A percentile compares a stretch with the other conserved stretches of the same genome.
phyloP scores from a whole-genome alignment of 2,113 vertebrate genomes.

The Channa maculata region DNA sequence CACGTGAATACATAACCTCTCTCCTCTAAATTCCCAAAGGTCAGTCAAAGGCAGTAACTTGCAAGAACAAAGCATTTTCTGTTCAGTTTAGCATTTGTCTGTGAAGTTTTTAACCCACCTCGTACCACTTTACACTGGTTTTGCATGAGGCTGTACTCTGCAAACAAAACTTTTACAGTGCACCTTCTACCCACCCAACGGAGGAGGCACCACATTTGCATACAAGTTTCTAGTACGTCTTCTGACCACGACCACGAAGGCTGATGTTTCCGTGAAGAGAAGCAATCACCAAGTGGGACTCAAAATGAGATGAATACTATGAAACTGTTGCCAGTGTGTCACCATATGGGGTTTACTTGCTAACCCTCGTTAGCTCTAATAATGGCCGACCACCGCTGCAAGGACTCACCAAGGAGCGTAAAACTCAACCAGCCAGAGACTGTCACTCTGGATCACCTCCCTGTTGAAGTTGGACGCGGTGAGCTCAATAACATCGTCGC shows the following conservation, averaged over 20 bases:
- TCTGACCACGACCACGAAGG: neutral
- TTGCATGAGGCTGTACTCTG: neutral
- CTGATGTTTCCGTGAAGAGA: neutral
- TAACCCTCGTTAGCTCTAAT: slow-evolving; percentile 11
- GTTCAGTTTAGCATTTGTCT: too few relatives aligned
- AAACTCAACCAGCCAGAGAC: slow-evolving; percentile 95
- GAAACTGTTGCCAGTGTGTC: neutral
- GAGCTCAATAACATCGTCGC: slow-evolving; percentile 93
- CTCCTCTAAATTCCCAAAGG: too few relatives aligned
- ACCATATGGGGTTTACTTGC: neutral
- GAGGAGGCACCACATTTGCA: slow-evolving; percentile 21
- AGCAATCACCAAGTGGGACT: too few relatives aligned
- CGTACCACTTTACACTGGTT: neutral
- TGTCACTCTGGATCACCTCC: slow-evolving; percentile 94
- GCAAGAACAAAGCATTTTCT: too few relatives aligned
- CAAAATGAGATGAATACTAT: too few relatives aligned
- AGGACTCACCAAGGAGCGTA: slow-evolving; percentile 96
- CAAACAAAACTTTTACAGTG: neutral
- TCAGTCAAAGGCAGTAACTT: too few relatives aligned
- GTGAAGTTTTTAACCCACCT: neutral
- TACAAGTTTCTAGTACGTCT: neutral
- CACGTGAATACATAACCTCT: neutral
- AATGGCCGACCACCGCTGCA: neutral
- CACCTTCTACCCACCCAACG: neutral
- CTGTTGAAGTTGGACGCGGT: slow-evolving; percentile 93